These are phyloP conservation scores for Lepilemur ruficaudatus DNA, from an alignment of 2,797 vertebrate species.

Conservation along the genomic window DNA sequence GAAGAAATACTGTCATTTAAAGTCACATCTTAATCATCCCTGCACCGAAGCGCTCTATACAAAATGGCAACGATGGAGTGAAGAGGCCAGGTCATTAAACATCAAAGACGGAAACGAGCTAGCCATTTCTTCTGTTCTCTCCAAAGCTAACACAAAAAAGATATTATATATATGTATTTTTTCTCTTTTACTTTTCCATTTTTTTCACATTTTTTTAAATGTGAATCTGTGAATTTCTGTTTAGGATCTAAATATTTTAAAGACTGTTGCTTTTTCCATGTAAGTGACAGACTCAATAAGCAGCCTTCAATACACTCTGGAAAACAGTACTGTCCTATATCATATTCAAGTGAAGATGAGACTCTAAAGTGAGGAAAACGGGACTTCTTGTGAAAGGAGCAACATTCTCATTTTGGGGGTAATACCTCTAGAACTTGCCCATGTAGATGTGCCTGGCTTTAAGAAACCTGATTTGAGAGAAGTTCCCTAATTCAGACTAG, in stretches of 20 bases:
- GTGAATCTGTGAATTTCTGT: constrained; percentile 7
- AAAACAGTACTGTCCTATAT: background rate
- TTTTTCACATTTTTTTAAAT: background rate
- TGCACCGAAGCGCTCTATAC: background rate
- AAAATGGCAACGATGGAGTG: background rate
- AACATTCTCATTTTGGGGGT: background rate
- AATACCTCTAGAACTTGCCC: background rate
- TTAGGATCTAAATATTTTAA: constrained; percentile 37
- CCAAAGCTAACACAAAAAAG: background rate
- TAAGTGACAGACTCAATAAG: background rate
- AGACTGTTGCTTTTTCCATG: background rate
- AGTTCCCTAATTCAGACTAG: background rate
- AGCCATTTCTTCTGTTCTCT: background rate
- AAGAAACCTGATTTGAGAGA: constrained; percentile 12
- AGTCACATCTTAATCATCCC: background rate
- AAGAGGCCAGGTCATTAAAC: background rate
- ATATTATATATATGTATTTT: background rate
- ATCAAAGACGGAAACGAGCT: background rate
- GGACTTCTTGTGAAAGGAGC: background rate
- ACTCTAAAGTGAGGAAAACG: background rate
- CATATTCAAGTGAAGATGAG: background rate
- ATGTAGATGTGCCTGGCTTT: background rate
- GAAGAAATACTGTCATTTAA: constrained; percentile 21
- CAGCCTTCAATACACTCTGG: background rate
- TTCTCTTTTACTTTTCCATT: background rate